A percentile compares a stretch with the other conserved stretches of the same genome.
Evolutionary conservation across 2,113 vertebrate genomes (phyloP).

Genomic region (Hippopotamus amphibius): DNA sequence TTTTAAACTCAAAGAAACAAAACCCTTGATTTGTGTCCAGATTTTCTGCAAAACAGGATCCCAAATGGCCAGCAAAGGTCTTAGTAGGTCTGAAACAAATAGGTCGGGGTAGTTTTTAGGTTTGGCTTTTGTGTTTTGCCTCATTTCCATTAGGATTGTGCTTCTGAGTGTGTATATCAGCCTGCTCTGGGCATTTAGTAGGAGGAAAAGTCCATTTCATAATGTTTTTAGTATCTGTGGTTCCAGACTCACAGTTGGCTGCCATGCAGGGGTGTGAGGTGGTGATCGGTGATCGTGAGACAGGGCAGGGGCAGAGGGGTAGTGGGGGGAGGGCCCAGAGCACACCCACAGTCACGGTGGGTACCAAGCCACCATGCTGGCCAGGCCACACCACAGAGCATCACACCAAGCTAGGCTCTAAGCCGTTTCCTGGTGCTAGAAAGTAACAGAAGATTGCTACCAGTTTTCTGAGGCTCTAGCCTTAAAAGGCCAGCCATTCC

Average conservation of each 20-base stretch:
- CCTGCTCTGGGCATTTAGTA: neutral
- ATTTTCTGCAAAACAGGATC: slow-evolving; percentile 85
- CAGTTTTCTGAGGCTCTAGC: neutral
- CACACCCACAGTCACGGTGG: too few species aligned
- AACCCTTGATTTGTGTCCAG: slow-evolving; percentile 87
- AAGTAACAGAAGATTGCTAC: too few species aligned
- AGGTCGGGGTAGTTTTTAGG: neutral
- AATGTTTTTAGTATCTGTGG: neutral
- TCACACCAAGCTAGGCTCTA: accelerated
- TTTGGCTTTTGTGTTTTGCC: slow-evolving; percentile 1
- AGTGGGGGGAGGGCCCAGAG: accelerated
- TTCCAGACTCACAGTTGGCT: neutral
- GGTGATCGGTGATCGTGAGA: neutral
- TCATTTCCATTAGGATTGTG: slow-evolving; percentile 26
- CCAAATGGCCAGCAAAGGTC: slow-evolving; percentile 72
- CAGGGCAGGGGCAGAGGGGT: too few species aligned
- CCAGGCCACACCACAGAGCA: accelerated
- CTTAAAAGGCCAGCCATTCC: neutral
- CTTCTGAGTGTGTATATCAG: neutral
- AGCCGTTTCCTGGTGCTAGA: neutral
- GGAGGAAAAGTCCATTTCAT: neutral
- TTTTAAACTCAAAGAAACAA: slow-evolving; percentile 88
- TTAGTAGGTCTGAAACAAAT: slow-evolving; percentile 65
- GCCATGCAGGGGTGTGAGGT: accelerated
- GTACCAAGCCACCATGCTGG: neutral